Conservation (phyloP, 2,113 vertebrate genomes). For the Microcebus lehilahytsara region DNA sequence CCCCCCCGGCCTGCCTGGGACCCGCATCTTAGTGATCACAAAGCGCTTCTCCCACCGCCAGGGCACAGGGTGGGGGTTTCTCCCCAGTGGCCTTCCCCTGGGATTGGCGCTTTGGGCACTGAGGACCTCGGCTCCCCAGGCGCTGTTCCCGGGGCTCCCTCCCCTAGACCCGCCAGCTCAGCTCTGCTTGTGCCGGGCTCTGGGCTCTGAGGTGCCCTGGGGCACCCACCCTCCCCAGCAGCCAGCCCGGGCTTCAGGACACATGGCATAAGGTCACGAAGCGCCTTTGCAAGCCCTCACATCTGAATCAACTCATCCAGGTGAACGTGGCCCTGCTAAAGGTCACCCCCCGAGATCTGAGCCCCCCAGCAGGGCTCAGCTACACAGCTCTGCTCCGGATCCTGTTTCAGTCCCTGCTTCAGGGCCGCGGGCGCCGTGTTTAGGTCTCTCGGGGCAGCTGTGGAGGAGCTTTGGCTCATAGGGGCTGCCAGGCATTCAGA, state of each 20-base stretch:
- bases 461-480: not conserved
- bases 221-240: too few species aligned
- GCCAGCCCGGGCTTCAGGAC: not conserved
- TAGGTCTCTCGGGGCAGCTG: not conserved
- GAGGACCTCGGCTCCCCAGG: not conserved
- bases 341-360: not conserved
- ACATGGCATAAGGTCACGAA: too few species aligned
- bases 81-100: not conserved
- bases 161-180: not conserved
- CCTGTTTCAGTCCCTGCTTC: not conserved
- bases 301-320: rapidly evolving
- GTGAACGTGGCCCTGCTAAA: not conserved
- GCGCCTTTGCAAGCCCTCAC: not conserved
- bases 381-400: rapidly evolving
- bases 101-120: not conserved
- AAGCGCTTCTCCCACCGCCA: rapidly evolving
- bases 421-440: not conserved
- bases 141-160: not conserved
- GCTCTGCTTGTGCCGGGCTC: rapidly evolving
- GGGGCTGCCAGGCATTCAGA: not conserved
- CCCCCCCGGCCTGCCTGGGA: not conserved
- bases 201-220: not conserved
- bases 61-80: rapidly evolving
- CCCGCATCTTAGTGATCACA: not conserved
- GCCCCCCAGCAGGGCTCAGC: not conserved